A percentile compares a stretch with the other conserved stretches of the same genome.
phyloP scores from a whole-genome alignment of 2,113 vertebrate species.

The Sigmodon hispidus region DNA sequence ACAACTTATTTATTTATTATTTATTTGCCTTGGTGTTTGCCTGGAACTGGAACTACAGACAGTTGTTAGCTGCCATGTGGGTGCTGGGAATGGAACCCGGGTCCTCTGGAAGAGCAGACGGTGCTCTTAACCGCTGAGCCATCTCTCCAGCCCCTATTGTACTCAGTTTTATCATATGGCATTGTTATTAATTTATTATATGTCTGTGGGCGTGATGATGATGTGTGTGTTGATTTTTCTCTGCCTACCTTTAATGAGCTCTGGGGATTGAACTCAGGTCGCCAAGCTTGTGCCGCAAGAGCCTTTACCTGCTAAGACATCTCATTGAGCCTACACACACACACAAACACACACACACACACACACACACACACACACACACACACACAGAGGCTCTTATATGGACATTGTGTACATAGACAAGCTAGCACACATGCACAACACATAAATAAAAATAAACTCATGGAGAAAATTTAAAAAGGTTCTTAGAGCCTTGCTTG shows the following conservation, averaged over 20 bases:
- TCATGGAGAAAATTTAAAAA: neutral
- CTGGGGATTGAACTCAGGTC: neutral
- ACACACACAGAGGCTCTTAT: too few relatives aligned
- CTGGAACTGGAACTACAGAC: too few relatives aligned
- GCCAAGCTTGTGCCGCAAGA: neutral
- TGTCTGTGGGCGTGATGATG: neutral
- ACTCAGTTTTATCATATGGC: neutral
- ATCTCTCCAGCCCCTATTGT: too few relatives aligned
- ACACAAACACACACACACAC: neutral
- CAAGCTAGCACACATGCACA: neutral
- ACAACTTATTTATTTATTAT: too few relatives aligned
- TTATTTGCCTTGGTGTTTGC: too few relatives aligned
- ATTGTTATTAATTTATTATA: neutral
- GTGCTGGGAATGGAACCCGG: too few relatives aligned
- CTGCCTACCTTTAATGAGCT: neutral
- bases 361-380: neutral
- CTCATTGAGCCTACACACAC: neutral
- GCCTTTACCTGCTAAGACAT: neutral
- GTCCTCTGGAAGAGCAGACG: too few relatives aligned
- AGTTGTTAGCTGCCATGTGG: too few relatives aligned
- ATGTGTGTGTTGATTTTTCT: neutral
- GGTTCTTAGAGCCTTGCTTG: neutral
- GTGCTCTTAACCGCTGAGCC: too few relatives aligned
- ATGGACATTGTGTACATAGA: neutral
- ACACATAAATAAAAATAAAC: neutral